Evolutionary conservation across 2,113 vertebrate species (phyloP), one percentile per base, ranked within the genome.

Genomic region (Rhineura floridana): DNA sequence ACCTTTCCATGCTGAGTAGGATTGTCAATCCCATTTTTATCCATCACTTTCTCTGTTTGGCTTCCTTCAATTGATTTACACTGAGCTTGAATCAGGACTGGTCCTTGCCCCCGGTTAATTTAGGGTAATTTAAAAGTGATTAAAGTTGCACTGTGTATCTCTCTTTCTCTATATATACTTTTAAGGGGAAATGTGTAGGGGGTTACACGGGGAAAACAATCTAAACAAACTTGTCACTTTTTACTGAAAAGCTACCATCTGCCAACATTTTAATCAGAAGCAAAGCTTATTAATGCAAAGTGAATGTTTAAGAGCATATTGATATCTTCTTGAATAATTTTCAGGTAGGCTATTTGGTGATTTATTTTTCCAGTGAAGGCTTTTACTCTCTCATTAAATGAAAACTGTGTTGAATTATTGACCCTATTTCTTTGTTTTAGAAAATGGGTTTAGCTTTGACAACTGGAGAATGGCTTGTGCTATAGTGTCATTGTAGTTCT

Each of bases 221-320:
- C 30, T 94, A 96, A 94, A 93, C 91, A 95, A 96, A 95, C 92
- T 88, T 94, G 96, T 94, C 91, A 95, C 91, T 95, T 90, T 94
- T 94, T 88, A 96, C 93, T 92, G 90, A 94, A 96, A 96, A 94
- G 95, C 93, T 95, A 94, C 95, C 96, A 96, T 96, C 96, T 96
- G 96, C 89, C 94, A 96, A 88, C 88, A 88, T 96, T 96, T 97
- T 94, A 76, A 97, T 96, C 93, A 91, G 59, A 95, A 92, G 91
- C 95, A 95, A 96, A 96, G 91, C 90, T 95, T 93, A 95, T 93
- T 95, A 92, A 96, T 95, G 93, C 92, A 90, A 95, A 95, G 89
- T 84, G 86, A 95, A 95, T 91, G 87, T 92, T 93, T 93, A 96
- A 95, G 88, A 94, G 94, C 90, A 93, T 90, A 77, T 93, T 94